Base-by-base conservation (phyloP, 2,888 invertebrate genomes). In the Dryobota labecula region DNA sequence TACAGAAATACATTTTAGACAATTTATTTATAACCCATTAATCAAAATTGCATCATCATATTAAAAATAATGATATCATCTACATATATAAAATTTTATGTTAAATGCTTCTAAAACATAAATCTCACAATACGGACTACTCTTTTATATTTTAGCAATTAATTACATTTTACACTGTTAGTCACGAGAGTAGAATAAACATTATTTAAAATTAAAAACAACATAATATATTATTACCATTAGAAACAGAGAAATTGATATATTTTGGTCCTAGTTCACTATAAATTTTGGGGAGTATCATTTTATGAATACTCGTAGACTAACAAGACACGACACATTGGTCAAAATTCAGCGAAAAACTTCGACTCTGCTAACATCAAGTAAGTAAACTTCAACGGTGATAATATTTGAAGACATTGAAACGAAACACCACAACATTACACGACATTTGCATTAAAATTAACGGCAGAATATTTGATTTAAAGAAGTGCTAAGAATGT, bases 21-120 rank as follows among this genome's bases (percentile, higher is more conserved):
- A 91, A 90, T 94, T 95, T 94, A 94, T 94, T 93, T 92, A 91
- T 94, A 95, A 94, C 94, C 94, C 94, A 93, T 90, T 92, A 93
- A 92, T 93, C 90, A 94, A 95, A 94, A 94, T 92, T 93, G 93
- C 90, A 93, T 94, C 91, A 92, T 92, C 92, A 92, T 94, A 93
- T 93, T 94, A 94, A 95, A 95, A 95, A 94, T 94, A 95, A 94
- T 94, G 91, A 94, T 92, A 94, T 92, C 88, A 90, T 93, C 94
- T 95, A 94, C 92, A 93, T 93, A 92, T 92, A 92, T 91, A 92
- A 92, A 92, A 92, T 91, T 90, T 91, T 89, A 92, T 92, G 93
- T 95, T 95, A 95, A 95, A 95, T 95, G 95, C 95, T 94, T 93
- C 94, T 94, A 95, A 91, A 94, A 93, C 93, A 93, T 94, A 93